Percentiles rank a stretch among this genome's conserved stretches.
Conservation (phyloP, 2,888 invertebrate species). For the Stictocephala bisonia region DNA sequence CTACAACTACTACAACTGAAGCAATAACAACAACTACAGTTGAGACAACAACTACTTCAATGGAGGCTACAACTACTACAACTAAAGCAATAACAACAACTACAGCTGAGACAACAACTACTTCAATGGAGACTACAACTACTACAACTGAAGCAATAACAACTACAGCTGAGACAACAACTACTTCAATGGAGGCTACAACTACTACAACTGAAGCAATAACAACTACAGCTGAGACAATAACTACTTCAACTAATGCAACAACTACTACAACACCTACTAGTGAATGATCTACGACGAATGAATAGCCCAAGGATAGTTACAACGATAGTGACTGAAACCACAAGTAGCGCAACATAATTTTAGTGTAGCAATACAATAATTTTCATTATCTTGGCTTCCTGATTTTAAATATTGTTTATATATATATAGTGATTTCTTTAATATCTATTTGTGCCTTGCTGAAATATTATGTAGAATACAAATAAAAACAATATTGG, state of each 20-base stretch:
- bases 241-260: constrained; percentile 32
- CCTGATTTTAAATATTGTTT: background rate
- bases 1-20: background rate
- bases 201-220: constrained; percentile 19
- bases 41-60: background rate
- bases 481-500: no score
- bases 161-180: constrained; percentile 16
- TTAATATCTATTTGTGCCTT: background rate
- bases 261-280: constrained; percentile 37
- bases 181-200: constrained; percentile 30
- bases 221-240: constrained; percentile 39
- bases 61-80: constrained; percentile 35
- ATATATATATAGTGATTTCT: background rate
- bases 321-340: no score
- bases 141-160: constrained; percentile 41
- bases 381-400: no score
- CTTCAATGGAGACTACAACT: constrained; percentile 35
- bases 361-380: no score
- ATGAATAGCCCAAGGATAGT: constrained; percentile 14
- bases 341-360: no score
- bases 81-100: constrained; percentile 28
- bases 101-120: constrained; percentile 30
- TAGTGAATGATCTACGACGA: constrained; percentile 17
- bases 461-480: no score
- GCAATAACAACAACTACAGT: background rate